Evolutionary conservation across 2,888 invertebrate genomes (phyloP).

Genomic region (Hydrotaea cyrtoneurina): DNA sequence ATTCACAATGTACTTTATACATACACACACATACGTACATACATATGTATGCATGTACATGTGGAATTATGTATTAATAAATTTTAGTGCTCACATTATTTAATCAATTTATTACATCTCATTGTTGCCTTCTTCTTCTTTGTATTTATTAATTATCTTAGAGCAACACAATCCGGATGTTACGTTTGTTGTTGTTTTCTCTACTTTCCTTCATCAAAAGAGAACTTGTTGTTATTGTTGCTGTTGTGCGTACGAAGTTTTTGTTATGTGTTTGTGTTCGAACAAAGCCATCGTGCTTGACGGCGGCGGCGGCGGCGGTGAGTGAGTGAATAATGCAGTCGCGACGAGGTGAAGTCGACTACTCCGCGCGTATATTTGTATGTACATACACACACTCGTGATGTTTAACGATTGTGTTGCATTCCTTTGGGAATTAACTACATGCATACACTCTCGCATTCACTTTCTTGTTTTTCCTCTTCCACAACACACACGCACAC

Average conservation of each 20-base stretch:
- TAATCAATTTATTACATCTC: constrained; percentile 36
- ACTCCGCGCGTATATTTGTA: no score
- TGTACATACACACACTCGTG: no score
- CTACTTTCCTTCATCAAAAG: background rate
- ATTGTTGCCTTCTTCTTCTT: constrained; percentile 7
- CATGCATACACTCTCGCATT: background rate
- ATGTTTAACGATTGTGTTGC: constrained; percentile 27
- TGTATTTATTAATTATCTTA: constrained; percentile 33
- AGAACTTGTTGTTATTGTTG: background rate
- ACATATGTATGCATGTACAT: background rate
- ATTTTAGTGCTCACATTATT: constrained; percentile 20
- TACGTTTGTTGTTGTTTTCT: constrained; percentile 8
- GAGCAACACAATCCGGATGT: constrained; percentile 35
- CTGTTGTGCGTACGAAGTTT: background rate
- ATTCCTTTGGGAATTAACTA: constrained; percentile 34
- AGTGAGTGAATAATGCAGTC: background rate
- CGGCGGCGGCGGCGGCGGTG: no score
- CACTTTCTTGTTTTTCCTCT: background rate
- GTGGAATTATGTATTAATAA: constrained; percentile 14
- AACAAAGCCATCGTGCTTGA: background rate
- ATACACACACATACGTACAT: background rate
- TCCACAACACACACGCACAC: background rate
- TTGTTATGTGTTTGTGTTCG: background rate
- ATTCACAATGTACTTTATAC: background rate
- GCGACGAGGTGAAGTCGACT: background rate